phyloP scores from a whole-genome alignment of 2,113 vertebrate species.

The Hydrolagus affinis region DNA sequence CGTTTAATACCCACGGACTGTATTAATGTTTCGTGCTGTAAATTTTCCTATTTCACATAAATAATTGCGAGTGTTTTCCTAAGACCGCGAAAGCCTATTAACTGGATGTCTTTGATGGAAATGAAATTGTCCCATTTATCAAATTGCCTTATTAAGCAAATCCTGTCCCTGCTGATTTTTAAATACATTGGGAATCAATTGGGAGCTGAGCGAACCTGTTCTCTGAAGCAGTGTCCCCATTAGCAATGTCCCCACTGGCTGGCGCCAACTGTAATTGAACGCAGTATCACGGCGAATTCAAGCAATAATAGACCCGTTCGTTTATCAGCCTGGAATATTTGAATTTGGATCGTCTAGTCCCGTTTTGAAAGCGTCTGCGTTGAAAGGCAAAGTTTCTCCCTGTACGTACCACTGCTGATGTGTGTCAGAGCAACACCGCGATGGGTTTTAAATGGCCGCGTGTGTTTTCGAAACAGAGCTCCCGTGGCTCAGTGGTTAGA shows the following conservation, averaged over 20 bases:
- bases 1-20: neutral
- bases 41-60: neutral
- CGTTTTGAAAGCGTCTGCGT: neutral
- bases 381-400: constrained; percentile 15
- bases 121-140: constrained; percentile 31
- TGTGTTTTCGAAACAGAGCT: neutral
- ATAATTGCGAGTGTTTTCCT: constrained; percentile 8
- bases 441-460: neutral
- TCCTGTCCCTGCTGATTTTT: constrained; percentile 15
- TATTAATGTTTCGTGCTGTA: neutral
- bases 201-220: neutral
- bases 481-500: no score
- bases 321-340: constrained; percentile 26
- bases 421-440: neutral
- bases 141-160: constrained; percentile 16
- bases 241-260: constrained; percentile 3
- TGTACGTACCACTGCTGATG: neutral
- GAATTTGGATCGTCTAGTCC: constrained; percentile 22
- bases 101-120: constrained; percentile 21
- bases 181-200: constrained; percentile 31
- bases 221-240: constrained; percentile 13
- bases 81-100: constrained; percentile 9
- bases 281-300: constrained; percentile 21
- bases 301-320: neutral
- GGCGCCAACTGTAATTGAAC: constrained; percentile 24